Conservation (phyloP, 1,140 invertebrate genomes). For the Cotesia typhae region DNA sequence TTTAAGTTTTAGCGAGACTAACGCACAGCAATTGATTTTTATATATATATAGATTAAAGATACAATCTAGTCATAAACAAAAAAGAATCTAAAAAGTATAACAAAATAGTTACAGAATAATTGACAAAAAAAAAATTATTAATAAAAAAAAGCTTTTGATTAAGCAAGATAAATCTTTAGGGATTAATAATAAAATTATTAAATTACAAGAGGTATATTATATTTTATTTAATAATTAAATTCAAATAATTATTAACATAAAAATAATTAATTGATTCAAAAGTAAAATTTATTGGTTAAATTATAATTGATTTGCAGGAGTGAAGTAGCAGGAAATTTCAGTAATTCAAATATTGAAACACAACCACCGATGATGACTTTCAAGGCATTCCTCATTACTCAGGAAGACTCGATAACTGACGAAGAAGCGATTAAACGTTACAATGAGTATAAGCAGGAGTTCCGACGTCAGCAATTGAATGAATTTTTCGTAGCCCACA, state of each 20-base stretch:
- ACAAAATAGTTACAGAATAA: too few species aligned
- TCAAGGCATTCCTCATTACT: conserved; percentile 95
- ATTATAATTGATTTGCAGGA: conserved; percentile 43
- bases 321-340: conserved; percentile 62
- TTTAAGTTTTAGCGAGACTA: too few species aligned
- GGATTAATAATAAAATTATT: too few species aligned
- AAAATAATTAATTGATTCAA: not conserved
- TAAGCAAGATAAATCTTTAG: too few species aligned
- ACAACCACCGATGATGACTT: conserved; percentile 95
- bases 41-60: too few species aligned
- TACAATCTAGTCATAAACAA: too few species aligned
- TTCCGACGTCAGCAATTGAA: conserved; percentile 96
- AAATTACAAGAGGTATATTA: too few species aligned
- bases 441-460: conserved; percentile 98
- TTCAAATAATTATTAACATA: not conserved
- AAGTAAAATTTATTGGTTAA: not conserved
- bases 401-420: conserved; percentile 98
- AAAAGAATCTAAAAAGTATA: too few species aligned
- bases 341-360: conserved; percentile 70
- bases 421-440: conserved; percentile 95
- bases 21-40: too few species aligned
- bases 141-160: too few species aligned
- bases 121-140: too few species aligned
- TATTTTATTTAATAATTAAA: too few species aligned
- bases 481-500: conserved; percentile 98